Evolutionary conservation across 2,113 vertebrate genomes (phyloP).

Genomic region (Lepus timidus): DNA sequence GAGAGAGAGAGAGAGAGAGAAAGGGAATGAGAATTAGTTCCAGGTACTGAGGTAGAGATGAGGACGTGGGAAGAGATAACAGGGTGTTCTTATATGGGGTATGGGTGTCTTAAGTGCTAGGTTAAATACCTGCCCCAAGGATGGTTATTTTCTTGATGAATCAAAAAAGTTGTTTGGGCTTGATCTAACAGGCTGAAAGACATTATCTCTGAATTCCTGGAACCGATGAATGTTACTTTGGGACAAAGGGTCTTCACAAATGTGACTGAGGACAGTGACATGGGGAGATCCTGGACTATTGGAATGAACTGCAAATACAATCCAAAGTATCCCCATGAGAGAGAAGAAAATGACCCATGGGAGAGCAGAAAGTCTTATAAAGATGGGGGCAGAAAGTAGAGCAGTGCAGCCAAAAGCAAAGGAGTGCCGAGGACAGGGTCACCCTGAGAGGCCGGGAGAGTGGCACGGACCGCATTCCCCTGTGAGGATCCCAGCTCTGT

Average conservation of each 20-base stretch:
- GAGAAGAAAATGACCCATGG: background rate
- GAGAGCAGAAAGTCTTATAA: background rate
- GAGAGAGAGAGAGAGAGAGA: no score
- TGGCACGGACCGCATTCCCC: background rate
- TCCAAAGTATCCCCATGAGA: background rate
- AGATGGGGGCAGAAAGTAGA: background rate
- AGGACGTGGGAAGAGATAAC: no score
- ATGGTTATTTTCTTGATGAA: background rate
- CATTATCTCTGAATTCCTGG: background rate
- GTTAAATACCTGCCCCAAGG: no score
- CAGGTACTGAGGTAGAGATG: no score
- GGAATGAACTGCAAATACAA: background rate
- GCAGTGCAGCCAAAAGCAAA: background rate
- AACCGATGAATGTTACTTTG: background rate
- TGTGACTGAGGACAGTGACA: background rate
- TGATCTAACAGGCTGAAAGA: background rate
- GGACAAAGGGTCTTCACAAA: background rate
- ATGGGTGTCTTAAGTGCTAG: no score
- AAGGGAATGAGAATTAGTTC: no score
- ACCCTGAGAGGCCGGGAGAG: background rate
- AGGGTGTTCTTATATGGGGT: no score
- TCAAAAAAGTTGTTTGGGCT: background rate
- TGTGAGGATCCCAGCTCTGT: no score
- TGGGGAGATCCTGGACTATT: background rate
- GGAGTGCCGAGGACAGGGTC: background rate